Conservation (phyloP, 2,113 vertebrate species). For the Synodontis membranacea region DNA sequence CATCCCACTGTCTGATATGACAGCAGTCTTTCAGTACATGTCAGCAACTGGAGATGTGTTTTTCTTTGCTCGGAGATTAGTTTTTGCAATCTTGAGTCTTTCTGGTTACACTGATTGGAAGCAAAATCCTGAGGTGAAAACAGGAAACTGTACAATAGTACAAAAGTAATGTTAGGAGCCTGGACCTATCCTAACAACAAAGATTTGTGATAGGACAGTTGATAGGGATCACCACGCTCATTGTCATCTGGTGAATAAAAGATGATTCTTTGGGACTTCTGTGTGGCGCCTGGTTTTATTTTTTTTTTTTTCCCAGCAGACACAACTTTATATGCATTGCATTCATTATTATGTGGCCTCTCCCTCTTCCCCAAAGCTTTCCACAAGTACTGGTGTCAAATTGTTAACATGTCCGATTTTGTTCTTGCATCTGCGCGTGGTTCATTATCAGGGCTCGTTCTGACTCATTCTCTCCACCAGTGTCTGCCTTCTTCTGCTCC, state of each 20-base stretch:
- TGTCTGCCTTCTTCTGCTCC: conserved; percentile 15
- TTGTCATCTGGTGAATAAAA: conserved; percentile 11
- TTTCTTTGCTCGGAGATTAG: conserved; percentile 10
- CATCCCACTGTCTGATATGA: conserved; percentile 37
- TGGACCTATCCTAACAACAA: conserved; percentile 6
- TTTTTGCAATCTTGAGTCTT: conserved; percentile 2
- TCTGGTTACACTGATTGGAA: conserved; percentile 13
- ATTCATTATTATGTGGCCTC: background rate
- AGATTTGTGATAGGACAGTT: background rate
- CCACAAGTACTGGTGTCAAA: conserved; percentile 2
- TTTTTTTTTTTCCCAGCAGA: background rate
- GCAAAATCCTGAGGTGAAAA: background rate
- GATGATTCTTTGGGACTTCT: conserved; percentile 10
- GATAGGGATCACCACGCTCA: conserved; percentile 13
- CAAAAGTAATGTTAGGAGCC: conserved; percentile 28
- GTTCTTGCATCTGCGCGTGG: conserved; percentile 27
- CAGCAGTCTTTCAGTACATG: conserved; percentile 29
- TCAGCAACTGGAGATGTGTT: background rate
- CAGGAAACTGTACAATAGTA: background rate
- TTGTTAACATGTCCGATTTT: conserved; percentile 30
- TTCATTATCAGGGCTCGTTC: conserved; percentile 22
- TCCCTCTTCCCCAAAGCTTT: background rate
- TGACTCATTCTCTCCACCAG: conserved; percentile 48
- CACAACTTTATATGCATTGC: background rate
- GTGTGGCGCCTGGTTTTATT: conserved; percentile 4